Evolutionary conservation across 2,797 vertebrate species (phyloP).

Genomic region (Chaunax sp.): DNA sequence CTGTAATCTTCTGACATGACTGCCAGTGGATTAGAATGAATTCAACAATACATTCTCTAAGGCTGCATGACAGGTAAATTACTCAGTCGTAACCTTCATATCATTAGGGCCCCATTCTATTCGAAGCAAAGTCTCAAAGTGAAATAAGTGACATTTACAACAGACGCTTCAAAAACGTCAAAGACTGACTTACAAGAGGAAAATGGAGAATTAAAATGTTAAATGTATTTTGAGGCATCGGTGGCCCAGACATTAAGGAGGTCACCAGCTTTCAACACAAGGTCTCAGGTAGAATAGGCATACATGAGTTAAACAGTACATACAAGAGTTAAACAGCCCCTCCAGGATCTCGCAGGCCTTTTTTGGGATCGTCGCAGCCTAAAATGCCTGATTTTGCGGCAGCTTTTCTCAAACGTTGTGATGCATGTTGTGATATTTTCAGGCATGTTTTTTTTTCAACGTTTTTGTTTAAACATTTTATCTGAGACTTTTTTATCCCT

Average conservation of each 20-base stretch:
- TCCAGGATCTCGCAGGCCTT: too few species aligned
- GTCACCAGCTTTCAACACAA: constrained; percentile 8
- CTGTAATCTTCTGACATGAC: constrained; percentile 54
- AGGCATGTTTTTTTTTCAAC: too few species aligned
- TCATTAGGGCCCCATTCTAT: constrained; percentile 40
- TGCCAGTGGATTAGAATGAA: constrained; percentile 61
- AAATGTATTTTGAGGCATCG: constrained; percentile 2
- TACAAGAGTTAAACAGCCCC: too few species aligned
- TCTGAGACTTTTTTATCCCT: too few species aligned
- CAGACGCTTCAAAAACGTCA: constrained; percentile 45
- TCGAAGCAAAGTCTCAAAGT: constrained; percentile 26
- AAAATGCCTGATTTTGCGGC: too few species aligned
- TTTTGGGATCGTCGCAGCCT: too few species aligned
- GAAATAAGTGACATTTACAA: constrained; percentile 36
- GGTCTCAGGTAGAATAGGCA: not conserved
- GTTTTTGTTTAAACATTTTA: too few species aligned
- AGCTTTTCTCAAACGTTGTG: too few species aligned
- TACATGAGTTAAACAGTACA: too few species aligned
- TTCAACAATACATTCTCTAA: constrained; percentile 43
- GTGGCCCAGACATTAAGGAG: constrained; percentile 6
- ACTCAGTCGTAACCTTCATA: constrained; percentile 49
- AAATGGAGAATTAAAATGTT: constrained; percentile 32
- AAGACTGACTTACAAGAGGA: constrained; percentile 31
- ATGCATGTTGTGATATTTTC: too few species aligned
- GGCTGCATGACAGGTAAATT: constrained; percentile 57